A percentile compares a stretch with the other conserved stretches of the same genome.
These are phyloP conservation scores for Brachionus sp. DNA, from an alignment of 1,140 invertebrate species.

Conservation along the genomic window DNA sequence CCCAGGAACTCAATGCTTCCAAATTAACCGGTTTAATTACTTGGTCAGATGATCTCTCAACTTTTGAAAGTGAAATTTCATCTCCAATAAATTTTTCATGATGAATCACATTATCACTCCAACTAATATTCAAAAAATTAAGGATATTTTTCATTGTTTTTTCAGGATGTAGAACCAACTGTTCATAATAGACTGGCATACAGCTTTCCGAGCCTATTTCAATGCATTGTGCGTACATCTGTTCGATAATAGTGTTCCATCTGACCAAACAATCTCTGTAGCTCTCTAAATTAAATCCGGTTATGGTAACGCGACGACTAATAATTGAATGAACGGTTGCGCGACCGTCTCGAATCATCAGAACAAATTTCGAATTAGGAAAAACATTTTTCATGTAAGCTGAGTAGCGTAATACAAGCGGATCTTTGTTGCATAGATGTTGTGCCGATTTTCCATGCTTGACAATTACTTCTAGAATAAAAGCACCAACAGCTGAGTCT, in stretches of 20 bases:
- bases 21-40: conserved; percentile 96
- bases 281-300: conserved; percentile 88
- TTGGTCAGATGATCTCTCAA: conserved; percentile 95
- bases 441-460: conserved; percentile 85
- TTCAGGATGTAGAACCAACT: conserved; percentile 86
- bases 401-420: conserved; percentile 92
- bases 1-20: conserved; percentile 93
- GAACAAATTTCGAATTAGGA: conserved; percentile 82
- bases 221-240: conserved; percentile 88
- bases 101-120: conserved; percentile 91
- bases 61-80: conserved; percentile 78
- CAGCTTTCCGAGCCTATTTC: conserved; percentile 66
- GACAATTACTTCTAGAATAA: conserved; percentile 76
- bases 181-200: conserved; percentile 89
- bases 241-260: conserved; percentile 90
- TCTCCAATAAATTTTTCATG: conserved; percentile 96
- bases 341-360: conserved; percentile 94
- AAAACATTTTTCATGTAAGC: conserved; percentile 67
- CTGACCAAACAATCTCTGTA: conserved; percentile 88
- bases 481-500: conserved; percentile 89
- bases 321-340: conserved; percentile 97
- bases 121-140: conserved; percentile 83
- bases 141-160: conserved; percentile 84
- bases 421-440: conserved; percentile 95
- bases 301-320: conserved; percentile 92